These are phyloP conservation scores for Pyrocephalus nanus DNA, from an alignment of 2,797 vertebrate species.

Conservation along the genomic window DNA sequence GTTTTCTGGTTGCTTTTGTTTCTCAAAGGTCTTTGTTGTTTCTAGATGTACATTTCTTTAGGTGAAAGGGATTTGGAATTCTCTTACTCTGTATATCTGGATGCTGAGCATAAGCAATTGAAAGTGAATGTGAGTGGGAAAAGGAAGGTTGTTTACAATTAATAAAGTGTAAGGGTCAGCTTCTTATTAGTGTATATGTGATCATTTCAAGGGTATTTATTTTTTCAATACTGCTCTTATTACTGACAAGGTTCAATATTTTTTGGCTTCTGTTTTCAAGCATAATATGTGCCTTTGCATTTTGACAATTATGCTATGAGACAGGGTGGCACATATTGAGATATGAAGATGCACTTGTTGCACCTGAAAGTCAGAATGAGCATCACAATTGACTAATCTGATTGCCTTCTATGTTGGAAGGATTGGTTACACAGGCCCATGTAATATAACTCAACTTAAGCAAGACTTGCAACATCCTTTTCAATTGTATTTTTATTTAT, in stretches of 20 bases:
- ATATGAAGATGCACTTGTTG: neutral
- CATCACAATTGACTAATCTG: neutral
- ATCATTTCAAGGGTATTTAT: neutral
- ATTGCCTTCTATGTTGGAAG: neutral
- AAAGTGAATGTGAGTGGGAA: neutral
- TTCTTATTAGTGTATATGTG: neutral
- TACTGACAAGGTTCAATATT: neutral
- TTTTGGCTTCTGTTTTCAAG: neutral
- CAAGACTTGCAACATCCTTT: neutral
- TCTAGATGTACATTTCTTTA: neutral
- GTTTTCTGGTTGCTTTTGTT: neutral
- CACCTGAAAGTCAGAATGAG: neutral
- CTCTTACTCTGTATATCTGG: neutral
- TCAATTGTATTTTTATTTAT: neutral
- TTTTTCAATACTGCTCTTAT: neutral
- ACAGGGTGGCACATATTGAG: neutral
- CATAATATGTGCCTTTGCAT: neutral
- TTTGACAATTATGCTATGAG: neutral
- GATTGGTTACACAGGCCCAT: neutral
- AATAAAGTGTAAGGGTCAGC: neutral
- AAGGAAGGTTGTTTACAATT: neutral
- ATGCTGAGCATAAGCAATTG: neutral
- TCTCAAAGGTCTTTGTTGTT: neutral
- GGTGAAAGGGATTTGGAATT: neutral
- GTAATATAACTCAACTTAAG: neutral